Evolutionary conservation across 2,888 invertebrate species (phyloP), one percentile per base, ranked within the genome.

Genomic region (Teleiodes luculella): DNA sequence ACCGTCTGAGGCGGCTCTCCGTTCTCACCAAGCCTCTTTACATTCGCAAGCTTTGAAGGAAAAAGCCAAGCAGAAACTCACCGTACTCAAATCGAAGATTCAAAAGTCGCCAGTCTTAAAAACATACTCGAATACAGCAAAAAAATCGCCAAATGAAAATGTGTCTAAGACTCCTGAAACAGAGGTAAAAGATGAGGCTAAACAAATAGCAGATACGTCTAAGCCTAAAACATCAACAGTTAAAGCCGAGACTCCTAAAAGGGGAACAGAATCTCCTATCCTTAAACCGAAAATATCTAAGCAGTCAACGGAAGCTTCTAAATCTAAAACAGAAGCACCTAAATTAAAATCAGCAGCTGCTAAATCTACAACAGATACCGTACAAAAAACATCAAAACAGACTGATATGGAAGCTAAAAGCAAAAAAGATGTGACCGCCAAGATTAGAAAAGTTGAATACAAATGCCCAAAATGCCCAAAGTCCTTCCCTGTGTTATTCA

Each of bases 381-480:
- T 13, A 41, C 39, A 7, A 41, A 41, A 39, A 41, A 10, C 10
- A 6, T 24, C 6, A 6, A 24, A 24, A 24, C 24, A 6, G 24
- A 24, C 24, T 24, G 24, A 24, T 4, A 24, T 24, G 24, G 13
- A 4, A 13, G 13, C 13, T 5, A 36, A 11, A n/a, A 36, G 3
- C 13, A 36, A 36, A 13, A 36, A 13, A 33, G n/a, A 4, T 10
- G 2, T 11, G 33, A 24, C 6, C 1, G 11, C 49, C 0, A 41
- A 53, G 1, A 1, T 39, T 0, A 61, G 58, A 6, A 75, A 66
- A 51, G 65, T 72, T 0, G 68, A 76, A 18, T 86, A 83, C 49
- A 72, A 76, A 52, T 86, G 86, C 41, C 86, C 86, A 0, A 65
- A 72, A 41, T 86, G 86, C 57, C 39, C 54, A 0, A 64, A 63